Evolutionary conservation across 2,797 vertebrate genomes (phyloP).

Genomic region (Tapera naevia): DNA sequence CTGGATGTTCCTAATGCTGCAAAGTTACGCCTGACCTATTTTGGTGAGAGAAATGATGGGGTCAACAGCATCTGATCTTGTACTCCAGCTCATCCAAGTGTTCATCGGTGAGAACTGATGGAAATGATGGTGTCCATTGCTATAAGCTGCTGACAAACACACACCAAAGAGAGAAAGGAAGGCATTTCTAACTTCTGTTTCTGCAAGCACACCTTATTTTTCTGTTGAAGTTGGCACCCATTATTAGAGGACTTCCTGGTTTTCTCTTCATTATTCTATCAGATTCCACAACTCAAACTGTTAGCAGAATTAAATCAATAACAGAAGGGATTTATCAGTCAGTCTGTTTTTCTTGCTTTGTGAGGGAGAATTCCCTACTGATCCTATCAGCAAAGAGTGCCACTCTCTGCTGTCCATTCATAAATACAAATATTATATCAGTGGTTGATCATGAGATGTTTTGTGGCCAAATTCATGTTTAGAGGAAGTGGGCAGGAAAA

Average conservation of each 20-base stretch:
- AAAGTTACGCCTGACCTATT: background rate
- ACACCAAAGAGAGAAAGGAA: background rate
- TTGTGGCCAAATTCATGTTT: background rate
- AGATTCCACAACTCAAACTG: background rate
- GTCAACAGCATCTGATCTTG: background rate
- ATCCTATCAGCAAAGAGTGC: background rate
- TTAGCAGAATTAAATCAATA: background rate
- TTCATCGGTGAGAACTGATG: background rate
- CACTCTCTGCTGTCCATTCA: background rate
- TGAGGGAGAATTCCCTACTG: background rate
- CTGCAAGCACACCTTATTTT: background rate
- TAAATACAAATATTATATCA: background rate
- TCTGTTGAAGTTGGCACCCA: background rate
- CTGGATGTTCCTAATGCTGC: background rate
- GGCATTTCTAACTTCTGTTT: background rate
- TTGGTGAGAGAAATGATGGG: background rate
- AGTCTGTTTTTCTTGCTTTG: background rate
- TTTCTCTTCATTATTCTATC: background rate
- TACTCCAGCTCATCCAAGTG: background rate
- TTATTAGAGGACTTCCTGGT: background rate
- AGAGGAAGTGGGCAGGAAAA: background rate
- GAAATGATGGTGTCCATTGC: background rate
- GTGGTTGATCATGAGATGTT: background rate
- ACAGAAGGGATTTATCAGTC: background rate
- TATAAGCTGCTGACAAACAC: background rate